Conservation (phyloP, 2,797 vertebrate genomes). For the Poecilia picta region DNA sequence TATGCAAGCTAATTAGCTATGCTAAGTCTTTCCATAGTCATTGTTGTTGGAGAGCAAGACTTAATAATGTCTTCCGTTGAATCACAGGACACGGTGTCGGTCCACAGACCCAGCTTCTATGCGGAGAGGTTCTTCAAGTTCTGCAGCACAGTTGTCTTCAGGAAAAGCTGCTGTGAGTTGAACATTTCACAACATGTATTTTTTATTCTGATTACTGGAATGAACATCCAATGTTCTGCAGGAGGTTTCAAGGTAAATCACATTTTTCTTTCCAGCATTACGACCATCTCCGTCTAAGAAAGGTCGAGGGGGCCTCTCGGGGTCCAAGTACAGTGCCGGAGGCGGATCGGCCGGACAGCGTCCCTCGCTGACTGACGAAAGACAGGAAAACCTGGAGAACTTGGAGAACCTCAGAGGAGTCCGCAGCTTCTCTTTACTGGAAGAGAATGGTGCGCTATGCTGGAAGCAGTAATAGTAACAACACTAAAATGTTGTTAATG, state of each 20-base stretch:
- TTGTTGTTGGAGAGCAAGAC: neutral
- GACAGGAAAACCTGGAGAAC: constrained; percentile 86
- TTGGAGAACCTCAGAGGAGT: constrained; percentile 83
- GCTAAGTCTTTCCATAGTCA: neutral
- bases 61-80: neutral
- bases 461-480: neutral
- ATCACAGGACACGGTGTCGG: constrained; percentile 93
- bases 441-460: constrained; percentile 85
- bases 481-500: neutral
- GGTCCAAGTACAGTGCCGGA: constrained; percentile 81
- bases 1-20: neutral
- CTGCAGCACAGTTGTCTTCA: constrained; percentile 91
- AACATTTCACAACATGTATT: neutral
- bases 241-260: neutral
- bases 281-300: constrained; percentile 95
- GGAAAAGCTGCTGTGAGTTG: constrained; percentile 93
- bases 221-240: neutral
- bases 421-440: constrained; percentile 85
- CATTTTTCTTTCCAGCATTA: constrained; percentile 78
- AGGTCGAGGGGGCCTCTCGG: constrained; percentile 85
- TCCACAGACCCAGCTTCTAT: constrained; percentile 96
- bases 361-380: constrained; percentile 86
- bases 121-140: constrained; percentile 97
- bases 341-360: constrained; percentile 85
- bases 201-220: neutral